Evolutionary conservation across 1,140 invertebrate species (phyloP), one percentile per base, ranked within the genome.

Genomic region (Trichonephila inaurata): DNA sequence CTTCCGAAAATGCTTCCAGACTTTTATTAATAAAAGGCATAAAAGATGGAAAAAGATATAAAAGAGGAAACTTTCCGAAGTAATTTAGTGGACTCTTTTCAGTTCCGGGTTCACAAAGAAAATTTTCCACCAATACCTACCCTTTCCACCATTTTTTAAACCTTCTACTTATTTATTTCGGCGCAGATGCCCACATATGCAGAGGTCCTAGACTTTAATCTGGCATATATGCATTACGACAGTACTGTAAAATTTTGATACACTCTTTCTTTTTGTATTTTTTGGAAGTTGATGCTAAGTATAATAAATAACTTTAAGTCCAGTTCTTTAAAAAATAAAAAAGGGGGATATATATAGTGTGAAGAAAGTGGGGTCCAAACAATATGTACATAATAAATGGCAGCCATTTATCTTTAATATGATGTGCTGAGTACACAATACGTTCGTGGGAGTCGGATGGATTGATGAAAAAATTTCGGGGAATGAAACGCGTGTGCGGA

Each of bases 351-450:
- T 5, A 72, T 5, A 72, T 69, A 61, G n/a, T 5, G 89, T 33
- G 69, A 33, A 69, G 60, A 89, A 69, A 44, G 62, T 44, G 69
- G 69, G 33, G 64, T 82, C 66, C 89, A 82, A 91, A 91, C 89
- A 91, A 91, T 91, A 91, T 91, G 89, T 91, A 91, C 89, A 81
- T 81, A 91, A 91, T 81, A 91, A 81, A 91, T 91, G 89, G 77
- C 24, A 2, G n/a, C 89, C 72, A 91, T 91, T 91, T 91, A 91
- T 91, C 89, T 81, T 62, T 33, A 82, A 82, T 91, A 91, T 81
- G 89, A 91, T 91, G 89, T 62, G 89, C 28, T 91, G 69, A 62
- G 44, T 40, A 62, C 69, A 82, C 89, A 91, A 82, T 91, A n/a
- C 69, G 16, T 60, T 40, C 18, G 12, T 72, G 14, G 58, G 51